phyloP scores from a whole-genome alignment of 1,140 invertebrate genomes.

The Phortica variegata region DNA sequence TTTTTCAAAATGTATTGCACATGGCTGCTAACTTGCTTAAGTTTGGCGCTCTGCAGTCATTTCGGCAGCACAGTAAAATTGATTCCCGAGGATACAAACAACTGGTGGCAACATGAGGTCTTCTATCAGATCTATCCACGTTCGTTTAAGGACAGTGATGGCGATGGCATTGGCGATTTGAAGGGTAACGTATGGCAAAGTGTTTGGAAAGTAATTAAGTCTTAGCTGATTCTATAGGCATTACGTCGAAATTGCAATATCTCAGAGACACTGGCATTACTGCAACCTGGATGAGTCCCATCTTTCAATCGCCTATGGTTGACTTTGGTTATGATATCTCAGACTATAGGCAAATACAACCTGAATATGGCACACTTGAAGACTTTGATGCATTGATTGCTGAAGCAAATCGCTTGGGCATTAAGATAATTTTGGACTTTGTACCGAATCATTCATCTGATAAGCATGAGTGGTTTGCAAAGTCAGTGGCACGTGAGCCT shows the following conservation, averaged over 20 bases:
- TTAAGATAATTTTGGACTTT: conserved; percentile 52
- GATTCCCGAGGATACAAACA: conserved; percentile 10
- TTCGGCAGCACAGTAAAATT: neutral
- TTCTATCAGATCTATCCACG: conserved; percentile 43
- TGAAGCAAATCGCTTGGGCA: conserved; percentile 59
- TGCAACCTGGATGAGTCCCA: conserved; percentile 70
- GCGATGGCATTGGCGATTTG: conserved; percentile 36
- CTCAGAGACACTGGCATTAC: conserved; percentile 61
- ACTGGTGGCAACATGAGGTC: conserved; percentile 42
- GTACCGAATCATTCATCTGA: conserved; percentile 74
- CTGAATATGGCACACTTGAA: conserved; percentile 69
- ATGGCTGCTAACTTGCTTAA: no score
- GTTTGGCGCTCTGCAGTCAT: conserved; percentile 1
- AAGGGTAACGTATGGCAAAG: conserved; percentile 1
- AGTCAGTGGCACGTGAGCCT: conserved; percentile 61
- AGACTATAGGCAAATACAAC: conserved; percentile 70
- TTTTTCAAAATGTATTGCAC: no score
- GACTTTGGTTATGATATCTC: conserved; percentile 71
- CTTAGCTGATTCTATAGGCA: conserved; percentile 47
- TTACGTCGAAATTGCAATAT: conserved; percentile 60
- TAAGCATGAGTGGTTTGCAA: conserved; percentile 70
- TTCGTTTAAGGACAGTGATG: conserved; percentile 40
- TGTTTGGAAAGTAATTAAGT: no score
- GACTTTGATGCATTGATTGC: conserved; percentile 70
- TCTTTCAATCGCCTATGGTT: conserved; percentile 68